Evolutionary conservation across 2,888 invertebrate genomes (phyloP).

Genomic region (Melinaea menophilus): DNA sequence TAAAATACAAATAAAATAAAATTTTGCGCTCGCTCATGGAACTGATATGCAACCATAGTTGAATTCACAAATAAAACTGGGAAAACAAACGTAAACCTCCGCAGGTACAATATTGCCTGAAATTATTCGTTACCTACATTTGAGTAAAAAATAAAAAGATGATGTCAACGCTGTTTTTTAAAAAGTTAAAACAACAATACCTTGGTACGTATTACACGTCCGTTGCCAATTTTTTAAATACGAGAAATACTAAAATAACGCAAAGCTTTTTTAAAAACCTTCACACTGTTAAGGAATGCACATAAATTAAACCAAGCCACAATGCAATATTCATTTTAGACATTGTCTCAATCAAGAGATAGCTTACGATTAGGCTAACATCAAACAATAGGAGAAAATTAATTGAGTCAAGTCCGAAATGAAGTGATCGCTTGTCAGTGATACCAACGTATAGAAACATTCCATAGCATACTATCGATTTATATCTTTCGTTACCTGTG

Average conservation of each 20-base stretch:
- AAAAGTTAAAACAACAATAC: constrained; percentile 15
- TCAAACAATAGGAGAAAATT: neutral
- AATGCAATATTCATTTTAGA: constrained; percentile 51
- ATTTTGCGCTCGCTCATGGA: constrained; percentile 19
- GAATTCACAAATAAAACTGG: constrained; percentile 33
- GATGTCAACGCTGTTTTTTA: constrained; percentile 16
- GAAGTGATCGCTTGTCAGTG: constrained; percentile 36
- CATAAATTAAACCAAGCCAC: constrained; percentile 64
- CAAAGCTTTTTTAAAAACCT: constrained; percentile 53
- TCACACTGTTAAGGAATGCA: constrained; percentile 51
- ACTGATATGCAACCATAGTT: constrained; percentile 30
- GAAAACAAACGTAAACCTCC: constrained; percentile 27
- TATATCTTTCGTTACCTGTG: constrained; percentile 66
- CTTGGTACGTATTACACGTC: constrained; percentile 4
- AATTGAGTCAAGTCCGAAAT: neutral
- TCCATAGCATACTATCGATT: constrained; percentile 63
- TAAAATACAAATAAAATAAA: constrained; percentile 20
- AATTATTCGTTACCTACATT: constrained; percentile 18
- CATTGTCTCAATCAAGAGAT: constrained; percentile 33
- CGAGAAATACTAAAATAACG: constrained; percentile 24
- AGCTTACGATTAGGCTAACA: neutral
- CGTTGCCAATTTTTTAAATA: constrained; percentile 21
- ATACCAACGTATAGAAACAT: constrained; percentile 55
- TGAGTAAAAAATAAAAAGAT: constrained; percentile 17
- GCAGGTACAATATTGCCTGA: constrained; percentile 25